Percentiles rank a stretch among this genome's conserved stretches.
These are phyloP conservation scores for Cynodonichthys magdalenae DNA, from an alignment of 2,797 vertebrate genomes.

Conservation along the genomic window DNA sequence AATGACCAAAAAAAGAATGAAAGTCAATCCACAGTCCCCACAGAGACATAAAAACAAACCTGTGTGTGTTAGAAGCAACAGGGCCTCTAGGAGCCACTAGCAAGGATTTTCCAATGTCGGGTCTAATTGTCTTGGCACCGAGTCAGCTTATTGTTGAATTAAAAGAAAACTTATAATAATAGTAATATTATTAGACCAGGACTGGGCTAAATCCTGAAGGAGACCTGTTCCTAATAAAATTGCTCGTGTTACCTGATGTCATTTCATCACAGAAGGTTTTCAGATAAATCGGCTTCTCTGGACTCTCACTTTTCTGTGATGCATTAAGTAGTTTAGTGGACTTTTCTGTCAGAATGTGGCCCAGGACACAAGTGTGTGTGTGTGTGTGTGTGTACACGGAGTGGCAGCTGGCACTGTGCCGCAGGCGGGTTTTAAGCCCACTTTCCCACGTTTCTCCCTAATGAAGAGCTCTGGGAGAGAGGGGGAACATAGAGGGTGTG, in stretches of 20 bases:
- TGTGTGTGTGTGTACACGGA: slow-evolving; percentile 13
- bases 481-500: slow-evolving; percentile 56
- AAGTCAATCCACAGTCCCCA: too few relatives aligned
- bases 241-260: slow-evolving; percentile 35
- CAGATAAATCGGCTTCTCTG: slow-evolving; percentile 47
- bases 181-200: slow-evolving; percentile 16
- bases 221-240: slow-evolving; percentile 39
- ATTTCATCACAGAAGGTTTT: slow-evolving; percentile 40
- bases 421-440: slow-evolving; percentile 71
- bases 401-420: slow-evolving; percentile 78
- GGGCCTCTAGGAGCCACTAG: slow-evolving; percentile 21
- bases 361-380: slow-evolving; percentile 20
- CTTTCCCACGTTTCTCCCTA: slow-evolving; percentile 80
- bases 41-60: too few relatives aligned
- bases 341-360: slow-evolving; percentile 56
- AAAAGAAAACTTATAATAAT: slow-evolving; percentile 36
- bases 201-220: slow-evolving; percentile 23
- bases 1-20: too few relatives aligned
- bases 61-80: slow-evolving; percentile 8
- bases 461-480: slow-evolving; percentile 80
- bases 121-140: neutral
- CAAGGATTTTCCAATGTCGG: slow-evolving; percentile 13
- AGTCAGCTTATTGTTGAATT: slow-evolving; percentile 20
- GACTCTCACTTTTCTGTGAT: slow-evolving; percentile 36
- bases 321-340: slow-evolving; percentile 69